These are phyloP conservation scores for Hirtodrosophila cameraria DNA, from an alignment of 2,888 invertebrate genomes.

Conservation along the genomic window DNA sequence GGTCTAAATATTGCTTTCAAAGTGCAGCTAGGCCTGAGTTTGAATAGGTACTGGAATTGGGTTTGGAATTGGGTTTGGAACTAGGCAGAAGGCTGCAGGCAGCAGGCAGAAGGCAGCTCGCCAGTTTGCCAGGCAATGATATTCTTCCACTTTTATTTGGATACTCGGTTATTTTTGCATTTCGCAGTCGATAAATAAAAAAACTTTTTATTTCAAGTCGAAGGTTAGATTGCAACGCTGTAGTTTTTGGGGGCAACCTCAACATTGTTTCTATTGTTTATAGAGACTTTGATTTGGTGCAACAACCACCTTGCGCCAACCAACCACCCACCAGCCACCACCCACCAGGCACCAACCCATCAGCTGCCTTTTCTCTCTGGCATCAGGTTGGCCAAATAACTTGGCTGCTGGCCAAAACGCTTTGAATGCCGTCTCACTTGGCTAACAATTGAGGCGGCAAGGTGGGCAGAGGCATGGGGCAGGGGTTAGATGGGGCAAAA, in stretches of 20 bases:
- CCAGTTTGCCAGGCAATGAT: slow-evolving; percentile 30
- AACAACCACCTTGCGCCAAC: slow-evolving; percentile 20
- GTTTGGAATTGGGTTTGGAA: no score
- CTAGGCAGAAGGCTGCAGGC: no score
- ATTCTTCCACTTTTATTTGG: slow-evolving; percentile 5
- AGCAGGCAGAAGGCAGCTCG: no score
- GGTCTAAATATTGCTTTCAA: no score
- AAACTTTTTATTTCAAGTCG: slow-evolving; percentile 65
- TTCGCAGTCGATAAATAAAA: slow-evolving; percentile 64
- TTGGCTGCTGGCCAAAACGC: slow-evolving; percentile 66
- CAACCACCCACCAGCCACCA: not conserved
- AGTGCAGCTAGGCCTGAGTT: no score
- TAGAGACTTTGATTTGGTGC: slow-evolving; percentile 59
- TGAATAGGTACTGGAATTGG: no score
- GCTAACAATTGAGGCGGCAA: not conserved
- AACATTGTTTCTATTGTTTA: slow-evolving; percentile 60
- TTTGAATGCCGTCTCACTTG: slow-evolving; percentile 40
- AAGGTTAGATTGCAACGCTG: slow-evolving; percentile 74
- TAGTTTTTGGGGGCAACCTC: slow-evolving; percentile 16
- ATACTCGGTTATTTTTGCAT: slow-evolving; percentile 38
- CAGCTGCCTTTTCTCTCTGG: slow-evolving; percentile 14
- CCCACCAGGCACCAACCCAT: not conserved
- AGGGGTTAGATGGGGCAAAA: slow-evolving; percentile 11
- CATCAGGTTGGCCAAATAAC: slow-evolving; percentile 57
- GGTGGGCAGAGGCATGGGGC: slow-evolving; percentile 17